Evolutionary conservation across 2,797 vertebrate genomes (phyloP).

Genomic region (Sebastes steindachneri): DNA sequence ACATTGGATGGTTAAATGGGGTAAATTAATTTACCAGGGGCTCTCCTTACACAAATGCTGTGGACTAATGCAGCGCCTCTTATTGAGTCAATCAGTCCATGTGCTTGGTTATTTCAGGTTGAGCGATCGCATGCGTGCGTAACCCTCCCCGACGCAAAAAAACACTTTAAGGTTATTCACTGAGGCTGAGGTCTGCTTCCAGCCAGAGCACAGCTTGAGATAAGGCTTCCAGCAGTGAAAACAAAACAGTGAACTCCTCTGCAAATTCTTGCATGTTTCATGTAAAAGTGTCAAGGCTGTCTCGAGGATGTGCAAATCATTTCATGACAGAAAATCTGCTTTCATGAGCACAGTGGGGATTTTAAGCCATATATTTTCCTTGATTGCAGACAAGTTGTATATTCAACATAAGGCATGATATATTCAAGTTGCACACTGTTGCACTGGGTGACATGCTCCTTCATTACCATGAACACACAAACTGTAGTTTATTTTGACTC

Average conservation of each 20-base stretch:
- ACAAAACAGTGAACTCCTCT: not conserved
- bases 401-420: not conserved
- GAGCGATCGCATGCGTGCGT: conserved; percentile 1
- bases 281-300: not conserved
- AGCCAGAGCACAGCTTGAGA: conserved; percentile 12
- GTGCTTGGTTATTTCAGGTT: conserved; percentile 23
- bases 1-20: conserved; percentile 75
- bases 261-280: not conserved
- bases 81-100: conserved; percentile 32
- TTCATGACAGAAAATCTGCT: not conserved
- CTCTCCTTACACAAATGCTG: conserved; percentile 13
- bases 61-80: conserved; percentile 19
- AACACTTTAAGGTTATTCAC: conserved; percentile 4
- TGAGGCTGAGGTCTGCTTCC: not conserved
- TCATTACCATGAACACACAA: not conserved
- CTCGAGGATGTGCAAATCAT: not conserved
- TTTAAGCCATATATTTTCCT: not conserved
- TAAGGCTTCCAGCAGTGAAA: not conserved
- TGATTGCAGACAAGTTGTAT: not conserved
- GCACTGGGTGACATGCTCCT: not conserved
- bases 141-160: not conserved
- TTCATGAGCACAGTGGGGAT: not conserved
- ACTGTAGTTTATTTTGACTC: not conserved
- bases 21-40: conserved; percentile 68
- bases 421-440: not conserved